A percentile compares a stretch with the other conserved stretches of the same genome.
These are phyloP conservation scores for Galagoides demidoff DNA, from an alignment of 2,797 vertebrate genomes.

Conservation along the genomic window DNA sequence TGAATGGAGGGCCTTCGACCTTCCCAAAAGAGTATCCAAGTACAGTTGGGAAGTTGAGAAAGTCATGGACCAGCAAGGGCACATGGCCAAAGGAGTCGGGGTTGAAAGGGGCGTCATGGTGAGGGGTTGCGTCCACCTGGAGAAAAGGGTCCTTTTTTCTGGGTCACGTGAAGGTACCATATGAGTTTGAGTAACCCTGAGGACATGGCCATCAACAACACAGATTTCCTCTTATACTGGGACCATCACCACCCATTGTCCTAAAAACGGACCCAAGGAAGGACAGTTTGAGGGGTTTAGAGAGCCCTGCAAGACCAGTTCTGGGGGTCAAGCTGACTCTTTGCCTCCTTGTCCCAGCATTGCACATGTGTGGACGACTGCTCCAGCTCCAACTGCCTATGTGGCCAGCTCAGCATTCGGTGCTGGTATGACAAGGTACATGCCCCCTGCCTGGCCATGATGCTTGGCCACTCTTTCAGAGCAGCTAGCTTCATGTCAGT, in stretches of 20 bases:
- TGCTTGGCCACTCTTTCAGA: background rate
- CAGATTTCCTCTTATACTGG: background rate
- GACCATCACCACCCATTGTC: background rate
- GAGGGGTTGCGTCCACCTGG: background rate
- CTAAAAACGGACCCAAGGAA: background rate
- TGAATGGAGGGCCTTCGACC: background rate
- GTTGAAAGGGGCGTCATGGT: background rate
- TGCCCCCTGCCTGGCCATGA: rapidly evolving
- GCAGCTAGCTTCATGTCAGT: background rate
- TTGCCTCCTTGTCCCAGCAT: slow-evolving; percentile 86
- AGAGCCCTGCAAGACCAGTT: rapidly evolving
- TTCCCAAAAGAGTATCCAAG: background rate
- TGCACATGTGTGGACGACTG: slow-evolving; percentile 95
- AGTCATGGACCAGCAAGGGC: background rate
- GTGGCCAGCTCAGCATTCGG: slow-evolving; percentile 97
- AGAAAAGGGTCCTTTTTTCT: no score
- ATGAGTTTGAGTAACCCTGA: background rate
- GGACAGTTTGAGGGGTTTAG: background rate
- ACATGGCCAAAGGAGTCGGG: no score
- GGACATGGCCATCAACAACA: background rate
- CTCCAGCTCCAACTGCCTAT: slow-evolving; percentile 96
- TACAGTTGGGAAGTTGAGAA: background rate
- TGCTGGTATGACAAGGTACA: slow-evolving; percentile 98
- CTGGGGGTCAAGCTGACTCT: background rate
- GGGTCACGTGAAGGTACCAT: rapidly evolving